Base-by-base conservation (phyloP, 2,113 vertebrate genomes). In the Poeciliopsis turrubarensis region DNA sequence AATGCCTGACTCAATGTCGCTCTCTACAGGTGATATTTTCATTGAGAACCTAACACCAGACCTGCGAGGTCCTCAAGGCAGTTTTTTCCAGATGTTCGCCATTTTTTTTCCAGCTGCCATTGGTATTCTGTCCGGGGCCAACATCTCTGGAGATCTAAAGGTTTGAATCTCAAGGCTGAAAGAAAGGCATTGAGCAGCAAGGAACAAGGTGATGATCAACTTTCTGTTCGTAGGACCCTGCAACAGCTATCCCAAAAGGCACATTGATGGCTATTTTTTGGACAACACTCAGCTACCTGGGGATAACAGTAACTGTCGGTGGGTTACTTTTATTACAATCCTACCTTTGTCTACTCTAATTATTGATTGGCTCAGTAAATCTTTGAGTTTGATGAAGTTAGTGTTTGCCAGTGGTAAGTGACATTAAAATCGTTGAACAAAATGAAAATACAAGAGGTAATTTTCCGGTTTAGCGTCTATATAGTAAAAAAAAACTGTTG, bases 81-180 rank as follows among this genome's bases (percentile, higher is more conserved):
- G 65, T 71, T 95, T 96, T 84, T 95, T 95, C 66, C 68, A 83
- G 34, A 93, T 95, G 90, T 95, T 96, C 82, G 91, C 93, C 70
- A 94, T 95, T 81, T 95, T 95, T 79, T 96, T 96, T 77, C 94
- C 93, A 5, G 94, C 93, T 2, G 91, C 92, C 68, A 95, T 93
- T 25, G 92, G 94, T 17, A 91, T 95, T 75, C 77, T 95, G 44
- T 91, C 91, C 27, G 93, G 95, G n/a, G 94, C 89, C 73, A 95
- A 91, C 77, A 95, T 95, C 75, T 95, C 90, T 67, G 94, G 94
- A 72, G 93, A 95, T 60, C 88, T 95, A 13, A 95, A 94, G 86
- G 93, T 95, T 79, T 47, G 57, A 63, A 14, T 8, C 9, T 9
- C 3, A 32, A 29, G n/a, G 44, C 4, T 14, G 6, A 32, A 0